phyloP scores from a whole-genome alignment of 2,888 invertebrate genomes.

The Drosophila sordidula region DNA sequence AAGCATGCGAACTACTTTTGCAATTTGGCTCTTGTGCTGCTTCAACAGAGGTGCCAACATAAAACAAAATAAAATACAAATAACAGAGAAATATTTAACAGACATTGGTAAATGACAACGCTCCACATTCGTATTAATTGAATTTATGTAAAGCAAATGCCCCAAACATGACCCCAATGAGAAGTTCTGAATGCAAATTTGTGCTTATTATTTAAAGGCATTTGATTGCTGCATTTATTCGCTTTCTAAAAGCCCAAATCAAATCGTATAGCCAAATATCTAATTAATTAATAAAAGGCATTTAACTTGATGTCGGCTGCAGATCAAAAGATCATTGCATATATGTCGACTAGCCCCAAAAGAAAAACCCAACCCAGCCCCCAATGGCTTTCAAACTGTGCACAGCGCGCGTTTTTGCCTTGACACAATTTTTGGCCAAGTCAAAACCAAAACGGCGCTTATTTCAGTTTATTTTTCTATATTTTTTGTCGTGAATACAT shows the following conservation, averaged over 20 bases:
- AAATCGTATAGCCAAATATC: conserved; percentile 5
- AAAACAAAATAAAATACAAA: conserved; percentile 30
- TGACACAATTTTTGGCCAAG: conserved; percentile 55
- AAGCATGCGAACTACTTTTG: conserved; percentile 70
- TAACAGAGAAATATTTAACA: conserved; percentile 25
- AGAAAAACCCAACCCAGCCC: conserved; percentile 43
- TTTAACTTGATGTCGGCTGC: conserved; percentile 51
- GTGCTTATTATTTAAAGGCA: neutral
- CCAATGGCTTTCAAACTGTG: conserved; percentile 72
- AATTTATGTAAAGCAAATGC: conserved; percentile 45
- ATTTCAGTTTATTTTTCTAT: conserved; percentile 34
- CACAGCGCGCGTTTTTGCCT: conserved; percentile 70
- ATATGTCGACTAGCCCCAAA: conserved; percentile 34
- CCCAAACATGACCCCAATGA: neutral
- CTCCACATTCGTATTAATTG: conserved; percentile 56
- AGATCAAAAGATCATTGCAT: conserved; percentile 60
- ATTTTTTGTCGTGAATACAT: conserved; percentile 57
- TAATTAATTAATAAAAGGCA: conserved; percentile 46
- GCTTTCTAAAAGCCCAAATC: conserved; percentile 16
- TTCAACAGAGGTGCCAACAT: conserved; percentile 59
- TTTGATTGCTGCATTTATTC: neutral
- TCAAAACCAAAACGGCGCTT: conserved; percentile 52
- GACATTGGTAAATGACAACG: conserved; percentile 48
- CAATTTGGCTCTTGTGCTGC: conserved; percentile 47
- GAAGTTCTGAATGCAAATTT: conserved; percentile 2